Evolutionary conservation across 2,888 invertebrate species (phyloP), one percentile per base, ranked within the genome.

Genomic region (Dendrolimus pini): DNA sequence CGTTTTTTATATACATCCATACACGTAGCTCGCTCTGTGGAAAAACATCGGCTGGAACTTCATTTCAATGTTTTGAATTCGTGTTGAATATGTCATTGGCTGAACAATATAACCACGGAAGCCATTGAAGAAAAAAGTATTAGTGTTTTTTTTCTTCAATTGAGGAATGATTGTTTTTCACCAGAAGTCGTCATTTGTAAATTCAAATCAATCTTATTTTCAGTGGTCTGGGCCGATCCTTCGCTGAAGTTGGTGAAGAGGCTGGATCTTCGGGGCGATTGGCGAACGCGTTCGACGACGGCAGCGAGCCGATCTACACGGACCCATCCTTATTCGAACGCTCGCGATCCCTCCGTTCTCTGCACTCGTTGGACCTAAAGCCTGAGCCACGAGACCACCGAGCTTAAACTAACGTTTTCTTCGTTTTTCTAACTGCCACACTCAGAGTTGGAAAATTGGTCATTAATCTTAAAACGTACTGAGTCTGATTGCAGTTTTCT

Each of bases 221-320:
- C 79, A 90, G 90, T 69, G 90, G 90, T 54, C 68, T 90, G 57
- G 90, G 90, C 55, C 74, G 89, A 66, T 84, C 83, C 10, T 90
- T 86, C 59, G 78, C 78, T 0, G 90, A 81, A 70, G 91, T 80
- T 52, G 91, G 79, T 56, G 92, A 80, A 62, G 89, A 80, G 71
- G 83, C 79, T n/a, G 92, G 85, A 59, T 92, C 86, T 18, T 88
- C 82, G 63, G 91, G 88, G n/a, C 79, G 89, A 12, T 67, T 90
- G 60, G 88, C 90, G 2, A 89, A 78, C 61, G 90, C 91, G 13
- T 96, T 96, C 74, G 96, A 96, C 76, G 96, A 97, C 80, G 97
- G 97, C 52, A 97, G 97, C 77, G 97, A 97, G 80, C 97, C 97
- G 0, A 97, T 97, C 70, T 97, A 97, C 85, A 97, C 97, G 0